phyloP scores from a whole-genome alignment of 2,113 vertebrate genomes.

The Crotalus tigris region DNA sequence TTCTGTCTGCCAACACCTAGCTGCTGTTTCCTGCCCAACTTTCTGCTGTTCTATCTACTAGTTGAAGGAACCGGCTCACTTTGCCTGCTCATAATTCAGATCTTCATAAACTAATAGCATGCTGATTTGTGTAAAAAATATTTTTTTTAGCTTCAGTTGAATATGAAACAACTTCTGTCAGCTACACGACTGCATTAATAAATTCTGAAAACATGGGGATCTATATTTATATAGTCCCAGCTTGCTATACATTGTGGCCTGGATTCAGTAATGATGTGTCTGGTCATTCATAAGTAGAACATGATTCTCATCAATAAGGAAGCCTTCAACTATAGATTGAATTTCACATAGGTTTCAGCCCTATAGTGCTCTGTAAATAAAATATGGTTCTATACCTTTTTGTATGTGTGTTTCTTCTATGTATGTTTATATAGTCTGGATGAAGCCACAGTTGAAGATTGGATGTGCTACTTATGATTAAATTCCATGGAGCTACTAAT shows the following conservation, averaged over 20 bases:
- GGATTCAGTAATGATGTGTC: neutral
- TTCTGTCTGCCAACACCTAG: neutral
- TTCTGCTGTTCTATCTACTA: neutral
- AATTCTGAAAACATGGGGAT: neutral
- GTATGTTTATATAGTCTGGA: neutral
- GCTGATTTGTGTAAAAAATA: neutral
- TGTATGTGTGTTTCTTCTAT: neutral
- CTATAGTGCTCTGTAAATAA: neutral
- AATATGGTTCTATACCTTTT: neutral
- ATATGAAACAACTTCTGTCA: neutral
- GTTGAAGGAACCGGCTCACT: neutral
- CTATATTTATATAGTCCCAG: neutral
- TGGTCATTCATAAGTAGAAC: neutral
- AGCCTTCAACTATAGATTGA: neutral
- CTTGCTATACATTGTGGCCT: neutral
- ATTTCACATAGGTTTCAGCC: neutral
- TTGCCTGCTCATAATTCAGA: neutral
- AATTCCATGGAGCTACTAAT: neutral
- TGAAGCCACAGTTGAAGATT: neutral
- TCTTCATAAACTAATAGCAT: neutral
- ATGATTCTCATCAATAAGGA: neutral
- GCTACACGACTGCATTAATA: neutral
- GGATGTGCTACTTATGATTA: neutral
- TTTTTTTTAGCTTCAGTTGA: neutral
- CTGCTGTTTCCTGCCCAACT: neutral